Conservation (phyloP, 1,140 invertebrate genomes). For the Meloidogyne chitwoodi region DNA sequence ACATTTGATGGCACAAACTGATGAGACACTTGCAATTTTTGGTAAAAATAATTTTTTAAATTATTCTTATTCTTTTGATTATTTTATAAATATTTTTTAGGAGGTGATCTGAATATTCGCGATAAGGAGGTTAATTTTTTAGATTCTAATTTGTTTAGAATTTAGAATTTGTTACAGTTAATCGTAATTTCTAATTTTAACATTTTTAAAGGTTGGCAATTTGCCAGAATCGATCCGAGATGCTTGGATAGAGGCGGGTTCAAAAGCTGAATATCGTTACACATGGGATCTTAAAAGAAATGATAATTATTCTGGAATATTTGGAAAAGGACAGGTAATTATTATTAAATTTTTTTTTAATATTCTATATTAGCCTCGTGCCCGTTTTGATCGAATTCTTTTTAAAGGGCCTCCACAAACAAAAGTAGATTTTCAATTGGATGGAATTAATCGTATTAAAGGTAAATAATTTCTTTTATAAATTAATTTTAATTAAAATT, state of each 20-base stretch:
- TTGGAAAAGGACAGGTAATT: background rate
- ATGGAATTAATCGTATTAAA: constrained; percentile 32
- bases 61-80: background rate
- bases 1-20: background rate
- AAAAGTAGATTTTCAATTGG: constrained; percentile 34
- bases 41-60: constrained; percentile 10
- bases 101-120: constrained; percentile 36
- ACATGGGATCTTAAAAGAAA: constrained; percentile 38
- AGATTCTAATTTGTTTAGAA: no score
- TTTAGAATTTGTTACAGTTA: background rate
- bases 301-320: constrained; percentile 23
- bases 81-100: background rate
- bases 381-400: constrained; percentile 39
- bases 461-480: background rate
- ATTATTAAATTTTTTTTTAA: background rate
- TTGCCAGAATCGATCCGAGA: constrained; percentile 26
- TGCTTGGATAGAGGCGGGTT: constrained; percentile 36
- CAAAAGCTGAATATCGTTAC: background rate
- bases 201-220: background rate
- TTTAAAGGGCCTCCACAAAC: constrained; percentile 22
- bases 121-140: constrained; percentile 32
- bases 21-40: constrained; percentile 29
- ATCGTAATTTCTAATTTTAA: background rate
- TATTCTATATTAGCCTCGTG: constrained; percentile 1
- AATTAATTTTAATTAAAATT: background rate